Evolutionary conservation across 2,113 vertebrate species (phyloP).

Genomic region (Camelus bactrianus): DNA sequence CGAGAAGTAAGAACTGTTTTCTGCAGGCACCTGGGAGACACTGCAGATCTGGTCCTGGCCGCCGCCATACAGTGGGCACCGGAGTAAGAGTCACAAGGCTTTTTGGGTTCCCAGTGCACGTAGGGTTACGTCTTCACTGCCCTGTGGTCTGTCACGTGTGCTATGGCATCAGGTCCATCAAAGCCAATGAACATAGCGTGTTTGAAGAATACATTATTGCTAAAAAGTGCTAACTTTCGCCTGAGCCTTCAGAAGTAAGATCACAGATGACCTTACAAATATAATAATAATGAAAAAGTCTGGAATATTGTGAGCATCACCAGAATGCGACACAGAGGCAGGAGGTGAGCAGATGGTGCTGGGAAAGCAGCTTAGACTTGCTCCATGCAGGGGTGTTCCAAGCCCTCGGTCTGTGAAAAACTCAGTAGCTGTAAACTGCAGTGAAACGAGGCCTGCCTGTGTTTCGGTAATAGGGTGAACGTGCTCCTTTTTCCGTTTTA

Average conservation of each 20-base stretch:
- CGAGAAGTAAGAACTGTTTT: constrained; percentile 37
- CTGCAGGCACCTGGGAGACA: background rate
- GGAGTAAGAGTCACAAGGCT: background rate
- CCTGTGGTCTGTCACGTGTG: background rate
- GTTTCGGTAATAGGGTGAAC: constrained; percentile 40
- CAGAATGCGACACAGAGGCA: background rate
- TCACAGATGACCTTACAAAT: background rate
- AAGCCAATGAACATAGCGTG: too few species aligned
- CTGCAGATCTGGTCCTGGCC: background rate
- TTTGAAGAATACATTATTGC: background rate
- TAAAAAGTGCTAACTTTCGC: background rate
- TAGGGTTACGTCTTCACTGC: too few species aligned
- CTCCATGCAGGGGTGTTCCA: background rate
- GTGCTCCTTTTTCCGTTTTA: constrained; percentile 37
- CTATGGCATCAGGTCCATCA: background rate
- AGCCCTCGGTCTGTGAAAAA: background rate
- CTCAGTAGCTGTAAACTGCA: too few species aligned
- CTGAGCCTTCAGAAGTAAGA: background rate
- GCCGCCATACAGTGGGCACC: accelerated
- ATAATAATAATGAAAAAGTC: background rate
- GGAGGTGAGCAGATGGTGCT: too few species aligned
- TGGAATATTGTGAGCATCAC: background rate
- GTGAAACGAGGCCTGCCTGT: background rate
- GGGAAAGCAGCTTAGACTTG: background rate
- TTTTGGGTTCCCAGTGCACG: background rate